Evolutionary conservation across 2,797 vertebrate genomes (phyloP), one percentile per base, ranked within the genome.

Genomic region (Rhinatrema bivittatum): DNA sequence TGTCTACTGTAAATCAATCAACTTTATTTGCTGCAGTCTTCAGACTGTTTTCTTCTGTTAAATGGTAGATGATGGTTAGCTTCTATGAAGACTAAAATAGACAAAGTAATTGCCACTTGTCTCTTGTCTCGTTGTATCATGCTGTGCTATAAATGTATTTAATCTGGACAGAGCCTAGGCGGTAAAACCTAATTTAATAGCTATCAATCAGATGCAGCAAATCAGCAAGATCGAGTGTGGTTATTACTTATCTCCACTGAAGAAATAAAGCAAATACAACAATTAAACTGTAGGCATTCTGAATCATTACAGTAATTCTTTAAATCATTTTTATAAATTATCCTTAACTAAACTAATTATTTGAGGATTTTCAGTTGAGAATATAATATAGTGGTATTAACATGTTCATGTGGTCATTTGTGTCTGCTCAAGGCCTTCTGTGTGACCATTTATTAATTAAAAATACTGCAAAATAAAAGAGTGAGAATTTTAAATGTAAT

Each of bases 101-200:
- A 51, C 14, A 42, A 60, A 60, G 43, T 48, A 64, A 66, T 63
- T 73, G 37, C 30, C 21, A 32, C 38, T 60, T 68, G n/a, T n/a
- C n/a, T n/a, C n/a, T n/a, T 68, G 26, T 72, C 48, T 66, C 24
- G 19, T 17, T 26, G 31, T 37, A 27, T 42, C 64, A 38, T 56
- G 39, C 61, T 73, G 55, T 42, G 47, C 50, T 72, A 41, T n/a
- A 70, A 74, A 68, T 65, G 37, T 60, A 54, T 65, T 78, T 73
- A 69, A 68, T 76, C 55, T 66, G 47, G 48, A 55, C 48, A 43
- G 53, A 70, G 69, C 25, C 41, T 34, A 53, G 50, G 19, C 56
- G 39, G 21, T 53, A n/a, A n/a, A n/a, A n/a, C n/a, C n/a, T n/a
- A 65, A 76, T 79, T 76, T 71, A 74, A 66, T 56, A 68, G 41